Conservation (phyloP, 2,113 vertebrate genomes). For the Butorides virescens region DNA sequence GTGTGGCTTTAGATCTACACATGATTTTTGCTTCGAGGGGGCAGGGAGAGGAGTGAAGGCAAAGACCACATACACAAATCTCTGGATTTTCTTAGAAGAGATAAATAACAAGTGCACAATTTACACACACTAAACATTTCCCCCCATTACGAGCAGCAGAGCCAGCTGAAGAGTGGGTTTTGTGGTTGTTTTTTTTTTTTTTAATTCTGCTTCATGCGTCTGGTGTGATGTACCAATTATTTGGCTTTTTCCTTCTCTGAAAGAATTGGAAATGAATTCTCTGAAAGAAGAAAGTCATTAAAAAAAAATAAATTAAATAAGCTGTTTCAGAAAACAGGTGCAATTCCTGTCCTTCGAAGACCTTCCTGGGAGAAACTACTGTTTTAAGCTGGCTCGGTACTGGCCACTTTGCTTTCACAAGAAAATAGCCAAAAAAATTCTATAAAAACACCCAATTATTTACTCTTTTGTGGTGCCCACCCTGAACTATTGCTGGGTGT, state of each 20-base stretch:
- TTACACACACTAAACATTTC: background rate
- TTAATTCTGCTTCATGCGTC: background rate
- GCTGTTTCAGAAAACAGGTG: background rate
- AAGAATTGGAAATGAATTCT: background rate
- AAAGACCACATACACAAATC: background rate
- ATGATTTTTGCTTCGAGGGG: background rate
- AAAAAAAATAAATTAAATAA: background rate
- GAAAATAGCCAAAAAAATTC: background rate
- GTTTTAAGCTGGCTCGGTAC: background rate
- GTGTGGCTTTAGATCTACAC: background rate
- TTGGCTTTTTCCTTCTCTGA: background rate
- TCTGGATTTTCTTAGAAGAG: background rate
- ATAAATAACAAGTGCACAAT: background rate
- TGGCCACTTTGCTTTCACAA: background rate
- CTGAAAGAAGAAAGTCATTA: background rate
- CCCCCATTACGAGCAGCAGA: rapidly evolving
- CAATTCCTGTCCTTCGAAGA: background rate
- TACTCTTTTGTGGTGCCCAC: background rate
- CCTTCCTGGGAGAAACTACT: background rate
- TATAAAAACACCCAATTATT: background rate
- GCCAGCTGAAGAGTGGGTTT: background rate
- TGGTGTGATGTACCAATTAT: background rate
- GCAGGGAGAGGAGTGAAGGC: background rate
- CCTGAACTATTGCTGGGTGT: rapidly evolving
- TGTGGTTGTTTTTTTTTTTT: background rate